Evolutionary conservation across 2,888 invertebrate species (phyloP).

Genomic region (Plagodis pulveraria): DNA sequence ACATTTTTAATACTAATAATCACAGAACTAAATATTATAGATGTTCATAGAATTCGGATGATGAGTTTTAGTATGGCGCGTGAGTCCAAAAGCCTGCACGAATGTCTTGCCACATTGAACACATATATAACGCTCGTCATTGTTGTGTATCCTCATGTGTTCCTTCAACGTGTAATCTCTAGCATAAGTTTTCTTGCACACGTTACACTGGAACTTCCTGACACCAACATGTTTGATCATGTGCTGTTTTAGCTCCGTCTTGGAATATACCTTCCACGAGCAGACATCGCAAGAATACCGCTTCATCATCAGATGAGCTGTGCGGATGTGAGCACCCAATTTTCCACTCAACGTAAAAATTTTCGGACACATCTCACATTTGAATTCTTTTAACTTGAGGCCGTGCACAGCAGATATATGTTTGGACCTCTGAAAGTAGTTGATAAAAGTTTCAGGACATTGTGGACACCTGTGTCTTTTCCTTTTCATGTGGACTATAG

Average conservation of each 20-base stretch:
- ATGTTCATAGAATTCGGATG: constrained; percentile 47
- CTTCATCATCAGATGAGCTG: constrained; percentile 76
- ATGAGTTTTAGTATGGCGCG: constrained; percentile 69
- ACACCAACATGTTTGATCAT: constrained; percentile 79
- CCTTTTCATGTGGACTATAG: constrained; percentile 76
- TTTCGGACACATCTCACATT: constrained; percentile 69
- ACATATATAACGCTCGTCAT: constrained; percentile 70
- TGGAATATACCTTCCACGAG: constrained; percentile 82
- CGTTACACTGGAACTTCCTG: constrained; percentile 74
- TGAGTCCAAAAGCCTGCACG: constrained; percentile 73
- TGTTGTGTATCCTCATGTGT: constrained; percentile 75
- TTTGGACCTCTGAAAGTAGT: constrained; percentile 76
- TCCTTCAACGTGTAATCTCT: constrained; percentile 73
- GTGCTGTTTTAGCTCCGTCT: constrained; percentile 81
- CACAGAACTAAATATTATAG: no score
- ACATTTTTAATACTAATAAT: no score
- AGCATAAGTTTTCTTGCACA: constrained; percentile 81
- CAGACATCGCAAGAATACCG: constrained; percentile 76
- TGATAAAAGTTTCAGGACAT: constrained; percentile 69
- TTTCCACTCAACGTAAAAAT: constrained; percentile 72
- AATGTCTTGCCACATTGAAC: constrained; percentile 66
- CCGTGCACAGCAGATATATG: constrained; percentile 68
- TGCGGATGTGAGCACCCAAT: constrained; percentile 64
- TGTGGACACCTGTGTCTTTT: constrained; percentile 73
- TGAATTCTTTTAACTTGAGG: constrained; percentile 71